A percentile compares a stretch with the other conserved stretches of the same genome.
These are phyloP conservation scores for Corticium candelabrum DNA, from an alignment of 37 sponge, comb jelly and placozoan species.

Conservation along the genomic window DNA sequence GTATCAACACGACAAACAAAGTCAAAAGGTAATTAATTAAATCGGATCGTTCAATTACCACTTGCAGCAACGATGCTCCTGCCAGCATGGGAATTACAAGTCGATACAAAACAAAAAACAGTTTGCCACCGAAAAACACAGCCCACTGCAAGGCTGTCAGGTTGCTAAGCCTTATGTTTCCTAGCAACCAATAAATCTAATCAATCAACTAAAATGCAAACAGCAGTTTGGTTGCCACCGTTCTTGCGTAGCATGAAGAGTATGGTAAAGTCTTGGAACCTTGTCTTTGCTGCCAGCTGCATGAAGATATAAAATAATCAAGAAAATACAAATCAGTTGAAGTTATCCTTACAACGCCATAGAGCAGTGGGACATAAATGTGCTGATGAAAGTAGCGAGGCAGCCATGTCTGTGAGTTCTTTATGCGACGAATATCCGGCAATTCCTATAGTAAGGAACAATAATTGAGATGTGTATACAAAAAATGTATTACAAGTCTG, in stretches of 20 bases:
- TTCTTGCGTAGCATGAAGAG: conserved; percentile 43
- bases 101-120: conserved; percentile 39
- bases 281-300: conserved; percentile 78
- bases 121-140: conserved; percentile 62
- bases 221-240: too few relatives aligned
- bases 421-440: conserved; percentile 86
- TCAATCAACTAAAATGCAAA: too few relatives aligned
- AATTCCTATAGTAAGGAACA: conserved; percentile 22
- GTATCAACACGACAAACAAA: too few relatives aligned
- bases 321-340: background rate
- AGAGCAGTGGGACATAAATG: conserved; percentile 77
- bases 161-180: conserved; percentile 54
- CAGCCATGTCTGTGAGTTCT: conserved; percentile 70
- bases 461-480: background rate
- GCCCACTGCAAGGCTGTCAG: conserved; percentile 41
- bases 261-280: conserved; percentile 74
- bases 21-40: too few relatives aligned
- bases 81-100: conserved; percentile 47
- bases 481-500: background rate
- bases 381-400: conserved; percentile 88
- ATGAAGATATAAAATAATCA: background rate
- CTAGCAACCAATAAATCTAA: too few relatives aligned
- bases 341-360: conserved; percentile 24
- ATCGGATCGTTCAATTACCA: background rate
- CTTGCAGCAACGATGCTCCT: background rate